A percentile compares a stretch with the other conserved stretches of the same genome.
Evolutionary conservation across 2,113 vertebrate genomes (phyloP).

Genomic region (Podarcis cretensis): DNA sequence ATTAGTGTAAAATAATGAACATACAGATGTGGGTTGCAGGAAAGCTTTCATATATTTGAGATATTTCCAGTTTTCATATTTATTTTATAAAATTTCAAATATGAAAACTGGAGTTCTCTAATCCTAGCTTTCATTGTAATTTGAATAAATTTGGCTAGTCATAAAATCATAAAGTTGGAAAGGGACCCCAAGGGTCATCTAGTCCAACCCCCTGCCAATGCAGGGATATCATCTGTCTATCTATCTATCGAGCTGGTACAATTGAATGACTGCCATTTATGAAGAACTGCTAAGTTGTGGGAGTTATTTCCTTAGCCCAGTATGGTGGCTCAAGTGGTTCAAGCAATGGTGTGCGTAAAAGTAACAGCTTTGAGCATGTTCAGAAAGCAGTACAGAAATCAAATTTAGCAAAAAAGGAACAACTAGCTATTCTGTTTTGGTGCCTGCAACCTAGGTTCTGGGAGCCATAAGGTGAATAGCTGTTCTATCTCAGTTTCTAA

Average conservation of each 20-base stretch:
- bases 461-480: no score
- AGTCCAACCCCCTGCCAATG: no score
- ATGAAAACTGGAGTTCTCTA: slow-evolving; percentile 6
- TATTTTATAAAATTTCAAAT: background rate
- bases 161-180: no score
- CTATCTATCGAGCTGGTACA: slow-evolving; percentile 55
- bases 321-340: no score
- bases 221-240: background rate
- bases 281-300: slow-evolving; percentile 68
- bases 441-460: no score
- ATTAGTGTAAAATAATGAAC: background rate
- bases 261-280: slow-evolving; percentile 59
- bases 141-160: slow-evolving; percentile 58
- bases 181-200: no score
- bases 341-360: no score
- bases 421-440: no score
- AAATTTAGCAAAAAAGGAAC: no score
- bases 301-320: slow-evolving; percentile 57
- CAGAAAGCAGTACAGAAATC: no score
- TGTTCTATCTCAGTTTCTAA: no score
- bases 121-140: slow-evolving; percentile 52
- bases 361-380: no score
- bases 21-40: slow-evolving; percentile 48
- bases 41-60: slow-evolving; percentile 31
- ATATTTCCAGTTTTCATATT: background rate